Percentiles rank a stretch among this genome's conserved stretches.
Evolutionary conservation across 2,113 vertebrate genomes (phyloP).

Genomic region (Callospermophilus lateralis): DNA sequence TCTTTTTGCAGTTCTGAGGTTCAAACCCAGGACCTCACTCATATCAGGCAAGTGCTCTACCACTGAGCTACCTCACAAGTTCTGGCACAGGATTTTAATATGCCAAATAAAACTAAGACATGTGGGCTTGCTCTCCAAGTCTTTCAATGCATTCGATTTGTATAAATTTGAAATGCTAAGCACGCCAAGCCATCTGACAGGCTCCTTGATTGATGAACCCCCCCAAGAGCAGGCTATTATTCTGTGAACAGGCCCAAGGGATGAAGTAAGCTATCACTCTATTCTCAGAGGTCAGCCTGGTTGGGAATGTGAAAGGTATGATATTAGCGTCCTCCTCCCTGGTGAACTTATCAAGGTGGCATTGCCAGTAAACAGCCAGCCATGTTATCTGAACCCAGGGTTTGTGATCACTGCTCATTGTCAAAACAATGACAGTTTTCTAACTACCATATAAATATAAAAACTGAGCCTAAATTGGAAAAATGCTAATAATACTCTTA

Average conservation of each 20-base stretch:
- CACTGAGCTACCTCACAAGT: no score
- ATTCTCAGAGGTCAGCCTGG: slow-evolving; percentile 81
- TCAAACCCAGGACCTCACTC: no score
- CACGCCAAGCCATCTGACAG: slow-evolving; percentile 69
- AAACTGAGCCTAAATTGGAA: slow-evolving; percentile 69
- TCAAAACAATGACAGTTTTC: slow-evolving; percentile 84
- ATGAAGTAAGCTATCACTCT: slow-evolving; percentile 84
- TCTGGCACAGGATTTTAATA: background rate
- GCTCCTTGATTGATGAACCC: slow-evolving; percentile 85
- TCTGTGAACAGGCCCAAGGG: slow-evolving; percentile 74
- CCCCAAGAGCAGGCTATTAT: slow-evolving; percentile 81
- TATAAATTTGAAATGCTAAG: slow-evolving; percentile 83
- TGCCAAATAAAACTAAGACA: slow-evolving; percentile 41
- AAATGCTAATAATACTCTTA: slow-evolving; percentile 69
- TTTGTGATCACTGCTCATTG: slow-evolving; percentile 83
- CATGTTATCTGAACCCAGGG: slow-evolving; percentile 78
- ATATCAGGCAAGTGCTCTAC: no score
- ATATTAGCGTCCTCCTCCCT: slow-evolving; percentile 88
- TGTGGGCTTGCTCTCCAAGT: background rate
- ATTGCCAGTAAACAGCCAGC: slow-evolving; percentile 83
- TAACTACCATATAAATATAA: slow-evolving; percentile 78
- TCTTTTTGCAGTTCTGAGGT: no score
- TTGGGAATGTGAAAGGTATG: slow-evolving; percentile 84
- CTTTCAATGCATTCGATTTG: slow-evolving; percentile 79
- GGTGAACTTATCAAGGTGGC: slow-evolving; percentile 85